A percentile compares a stretch with the other conserved stretches of the same genome.
phyloP scores from a whole-genome alignment of 2,888 invertebrate species.

The Halictus quadricinctus region DNA sequence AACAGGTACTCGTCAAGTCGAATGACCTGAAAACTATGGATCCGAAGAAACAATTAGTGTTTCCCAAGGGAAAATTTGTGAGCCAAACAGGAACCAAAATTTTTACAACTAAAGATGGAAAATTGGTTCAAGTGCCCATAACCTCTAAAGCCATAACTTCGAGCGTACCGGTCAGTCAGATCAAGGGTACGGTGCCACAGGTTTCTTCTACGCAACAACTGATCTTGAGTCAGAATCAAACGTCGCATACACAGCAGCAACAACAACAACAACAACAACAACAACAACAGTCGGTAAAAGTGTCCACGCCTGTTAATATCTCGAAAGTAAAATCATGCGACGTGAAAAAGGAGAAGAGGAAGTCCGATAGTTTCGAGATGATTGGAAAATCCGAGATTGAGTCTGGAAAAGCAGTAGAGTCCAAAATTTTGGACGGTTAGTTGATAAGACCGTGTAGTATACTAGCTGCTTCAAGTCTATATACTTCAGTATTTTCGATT shows the following conservation, averaged over 20 bases:
- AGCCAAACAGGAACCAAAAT: slow-evolving; percentile 68
- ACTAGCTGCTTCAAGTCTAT: background rate
- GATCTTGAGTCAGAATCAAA: slow-evolving; percentile 34
- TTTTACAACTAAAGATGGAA: slow-evolving; percentile 72
- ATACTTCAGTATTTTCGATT: background rate
- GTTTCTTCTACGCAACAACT: slow-evolving; percentile 53
- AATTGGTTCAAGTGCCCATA: slow-evolving; percentile 66
- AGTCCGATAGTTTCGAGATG: slow-evolving; percentile 67
- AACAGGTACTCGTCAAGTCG: slow-evolving; percentile 76
- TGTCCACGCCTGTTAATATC: slow-evolving; percentile 41
- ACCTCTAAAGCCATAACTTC: slow-evolving; percentile 53
- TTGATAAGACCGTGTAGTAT: background rate
- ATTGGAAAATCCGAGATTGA: slow-evolving; percentile 63
- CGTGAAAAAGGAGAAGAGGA: slow-evolving; percentile 77
- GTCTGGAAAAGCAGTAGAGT: slow-evolving; percentile 66
- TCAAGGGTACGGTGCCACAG: slow-evolving; percentile 48
- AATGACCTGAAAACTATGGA: slow-evolving; percentile 73
- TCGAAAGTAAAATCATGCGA: slow-evolving; percentile 78
- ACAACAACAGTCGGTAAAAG: slow-evolving; percentile 44
- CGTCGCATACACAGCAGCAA: slow-evolving; percentile 18
- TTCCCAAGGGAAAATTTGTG: slow-evolving; percentile 71
- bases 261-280: background rate
- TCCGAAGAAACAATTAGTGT: slow-evolving; percentile 72
- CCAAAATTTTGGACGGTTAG: slow-evolving; percentile 62
- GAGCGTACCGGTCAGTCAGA: slow-evolving; percentile 36